These are phyloP conservation scores for Holothuria leucospilota DNA, from an alignment of 53 echinoderm and acorn worm species.

Conservation along the genomic window DNA sequence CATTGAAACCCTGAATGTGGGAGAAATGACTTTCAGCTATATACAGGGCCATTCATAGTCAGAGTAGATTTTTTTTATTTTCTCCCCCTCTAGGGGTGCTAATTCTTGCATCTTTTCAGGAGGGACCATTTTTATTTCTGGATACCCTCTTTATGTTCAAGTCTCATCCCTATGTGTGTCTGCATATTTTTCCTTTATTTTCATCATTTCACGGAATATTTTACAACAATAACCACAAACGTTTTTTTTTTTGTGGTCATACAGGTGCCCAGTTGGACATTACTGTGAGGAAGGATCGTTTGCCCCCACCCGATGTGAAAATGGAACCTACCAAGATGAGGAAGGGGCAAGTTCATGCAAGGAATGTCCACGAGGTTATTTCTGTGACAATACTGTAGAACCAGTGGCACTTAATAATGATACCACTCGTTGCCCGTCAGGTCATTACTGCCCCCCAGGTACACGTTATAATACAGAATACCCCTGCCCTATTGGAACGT, in stretches of 20 bases:
- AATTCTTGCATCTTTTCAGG: too few relatives aligned
- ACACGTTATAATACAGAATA: slow-evolving; percentile 83
- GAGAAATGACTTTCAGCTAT: too few relatives aligned
- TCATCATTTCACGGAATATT: neutral
- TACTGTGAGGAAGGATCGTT: slow-evolving; percentile 87
- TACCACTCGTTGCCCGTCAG: slow-evolving; percentile 81
- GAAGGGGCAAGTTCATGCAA: slow-evolving; percentile 89
- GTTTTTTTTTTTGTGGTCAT: neutral
- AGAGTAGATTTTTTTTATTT: too few relatives aligned
- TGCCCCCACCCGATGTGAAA: slow-evolving; percentile 92
- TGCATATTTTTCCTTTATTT: neutral
- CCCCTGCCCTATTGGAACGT: slow-evolving; percentile 77
- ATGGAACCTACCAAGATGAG: slow-evolving; percentile 97
- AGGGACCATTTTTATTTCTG: too few relatives aligned
- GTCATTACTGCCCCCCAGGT: slow-evolving; percentile 86
- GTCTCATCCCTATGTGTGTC: too few relatives aligned
- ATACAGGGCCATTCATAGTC: too few relatives aligned
- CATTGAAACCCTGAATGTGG: too few relatives aligned
- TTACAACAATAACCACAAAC: neutral
- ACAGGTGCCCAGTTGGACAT: slow-evolving; percentile 88
- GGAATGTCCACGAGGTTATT: slow-evolving; percentile 89
- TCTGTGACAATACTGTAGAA: slow-evolving; percentile 95
- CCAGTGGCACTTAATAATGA: slow-evolving; percentile 87
- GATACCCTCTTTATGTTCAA: too few relatives aligned
- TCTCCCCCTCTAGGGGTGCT: too few relatives aligned